These are phyloP conservation scores for Akabosia matsudoensis DNA, from an alignment of 1,140 invertebrate genomes.

Conservation along the genomic window DNA sequence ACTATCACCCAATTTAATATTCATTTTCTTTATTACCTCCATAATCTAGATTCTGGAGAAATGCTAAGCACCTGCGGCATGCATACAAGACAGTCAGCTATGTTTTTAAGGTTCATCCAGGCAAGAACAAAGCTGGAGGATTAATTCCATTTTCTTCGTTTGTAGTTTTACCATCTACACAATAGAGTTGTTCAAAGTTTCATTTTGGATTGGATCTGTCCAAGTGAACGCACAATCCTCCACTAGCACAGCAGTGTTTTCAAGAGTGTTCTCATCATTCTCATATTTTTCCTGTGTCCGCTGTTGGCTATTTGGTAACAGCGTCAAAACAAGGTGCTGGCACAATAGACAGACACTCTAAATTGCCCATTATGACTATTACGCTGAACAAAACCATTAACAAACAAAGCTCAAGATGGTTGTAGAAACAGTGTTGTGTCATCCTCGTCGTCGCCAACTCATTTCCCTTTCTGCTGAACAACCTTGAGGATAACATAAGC, in stretches of 20 bases:
- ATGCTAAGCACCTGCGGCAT: slow-evolving; percentile 5
- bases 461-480: neutral
- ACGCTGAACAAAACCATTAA: neutral
- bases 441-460: neutral
- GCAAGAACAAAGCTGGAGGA: neutral
- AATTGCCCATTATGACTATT: slow-evolving; percentile 25
- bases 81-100: neutral
- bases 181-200: neutral
- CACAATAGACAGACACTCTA: neutral
- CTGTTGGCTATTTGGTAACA: slow-evolving; percentile 10
- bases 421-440: neutral
- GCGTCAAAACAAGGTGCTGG: slow-evolving; percentile 15
- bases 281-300: neutral
- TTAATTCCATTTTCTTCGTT: no score
- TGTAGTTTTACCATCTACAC: no score
- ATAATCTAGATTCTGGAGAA: slow-evolving; percentile 14
- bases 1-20: slow-evolving; percentile 24
- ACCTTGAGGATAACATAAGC: neutral
- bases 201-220: neutral
- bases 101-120: no score
- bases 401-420: neutral
- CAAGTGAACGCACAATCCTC: neutral
- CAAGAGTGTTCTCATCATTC: neutral
- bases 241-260: neutral
- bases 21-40: slow-evolving; percentile 22